phyloP scores from a whole-genome alignment of 2,888 invertebrate genomes.

The Acanthopleura granulata region DNA sequence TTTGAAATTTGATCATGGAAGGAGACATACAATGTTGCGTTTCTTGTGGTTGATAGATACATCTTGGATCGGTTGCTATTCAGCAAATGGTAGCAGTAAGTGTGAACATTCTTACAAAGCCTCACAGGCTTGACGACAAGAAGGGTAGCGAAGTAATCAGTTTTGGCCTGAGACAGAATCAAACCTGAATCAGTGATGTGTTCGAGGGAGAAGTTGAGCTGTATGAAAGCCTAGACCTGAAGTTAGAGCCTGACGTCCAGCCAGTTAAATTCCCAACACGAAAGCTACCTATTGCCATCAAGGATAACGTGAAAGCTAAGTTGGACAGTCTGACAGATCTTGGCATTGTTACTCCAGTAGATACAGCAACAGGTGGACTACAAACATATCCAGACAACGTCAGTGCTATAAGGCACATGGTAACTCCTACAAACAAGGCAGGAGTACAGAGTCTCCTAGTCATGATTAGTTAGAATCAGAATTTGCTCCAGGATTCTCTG shows the following conservation, averaged over 20 bases:
- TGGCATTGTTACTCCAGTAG: conserved; percentile 22
- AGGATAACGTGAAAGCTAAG: conserved; percentile 20
- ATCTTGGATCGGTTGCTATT: neutral
- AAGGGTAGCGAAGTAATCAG: too few species aligned
- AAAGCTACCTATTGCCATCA: conserved; percentile 9
- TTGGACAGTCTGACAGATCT: conserved; percentile 27
- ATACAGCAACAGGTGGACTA: conserved; percentile 27
- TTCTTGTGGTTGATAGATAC: too few species aligned
- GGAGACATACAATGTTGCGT: too few species aligned
- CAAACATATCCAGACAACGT: conserved; percentile 28
- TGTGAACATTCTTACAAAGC: neutral
- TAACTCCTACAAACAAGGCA: conserved; percentile 25
- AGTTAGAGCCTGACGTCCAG: conserved; percentile 26
- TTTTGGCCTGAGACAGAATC: too few species aligned
- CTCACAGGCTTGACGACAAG: neutral
- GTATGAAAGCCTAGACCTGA: conserved; percentile 28
- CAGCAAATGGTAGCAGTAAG: neutral
- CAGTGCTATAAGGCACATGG: conserved; percentile 30
- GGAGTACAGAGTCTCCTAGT: conserved; percentile 28
- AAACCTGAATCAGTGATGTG: conserved; percentile 30
- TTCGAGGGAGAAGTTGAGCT: conserved; percentile 26
- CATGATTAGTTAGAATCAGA: conserved; percentile 28
- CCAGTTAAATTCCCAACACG: neutral
- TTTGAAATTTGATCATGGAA: too few species aligned
- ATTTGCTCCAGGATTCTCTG: conserved; percentile 30